These are phyloP conservation scores for Metalampra italica DNA, from an alignment of 2,888 invertebrate genomes.

Conservation along the genomic window DNA sequence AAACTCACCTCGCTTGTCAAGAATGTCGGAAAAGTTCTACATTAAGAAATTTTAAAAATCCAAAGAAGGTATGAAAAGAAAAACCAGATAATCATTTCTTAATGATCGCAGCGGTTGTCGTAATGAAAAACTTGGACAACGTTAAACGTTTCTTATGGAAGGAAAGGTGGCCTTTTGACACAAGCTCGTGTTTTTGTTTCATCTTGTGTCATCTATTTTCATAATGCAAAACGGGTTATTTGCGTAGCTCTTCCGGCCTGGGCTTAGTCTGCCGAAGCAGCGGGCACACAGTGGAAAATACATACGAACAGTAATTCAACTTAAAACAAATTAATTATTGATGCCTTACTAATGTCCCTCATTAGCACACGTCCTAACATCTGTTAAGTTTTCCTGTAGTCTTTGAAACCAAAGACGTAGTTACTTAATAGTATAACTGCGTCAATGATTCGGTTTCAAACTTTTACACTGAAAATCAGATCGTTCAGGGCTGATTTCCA, in stretches of 20 bases:
- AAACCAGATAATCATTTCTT: no score
- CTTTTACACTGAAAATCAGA: no score
- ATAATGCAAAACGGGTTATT: slow-evolving; percentile 63
- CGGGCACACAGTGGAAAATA: slow-evolving; percentile 5
- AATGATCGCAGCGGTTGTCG: no score
- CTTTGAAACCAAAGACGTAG: no score
- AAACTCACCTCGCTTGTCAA: background rate
- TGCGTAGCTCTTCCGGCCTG: slow-evolving; percentile 50
- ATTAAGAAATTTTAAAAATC: background rate
- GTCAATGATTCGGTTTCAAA: no score
- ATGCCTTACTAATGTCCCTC: no score
- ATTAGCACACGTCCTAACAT: no score
- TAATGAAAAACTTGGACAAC: background rate
- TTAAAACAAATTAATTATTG: background rate
- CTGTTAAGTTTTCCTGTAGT: no score
- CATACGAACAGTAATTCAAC: background rate
- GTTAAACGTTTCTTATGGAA: slow-evolving; percentile 15
- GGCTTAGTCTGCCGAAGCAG: slow-evolving; percentile 14
- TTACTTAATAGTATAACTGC: no score
- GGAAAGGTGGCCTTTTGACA: slow-evolving; percentile 32
- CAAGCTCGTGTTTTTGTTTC: slow-evolving; percentile 43
- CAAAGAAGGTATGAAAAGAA: no score
- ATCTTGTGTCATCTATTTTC: slow-evolving; percentile 57
- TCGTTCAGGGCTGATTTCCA: no score
- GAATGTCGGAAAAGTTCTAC: background rate